Percentiles rank a stretch among this genome's conserved stretches.
These are phyloP conservation scores for Cairina moschata DNA, from an alignment of 2,113 vertebrate species.

Conservation along the genomic window DNA sequence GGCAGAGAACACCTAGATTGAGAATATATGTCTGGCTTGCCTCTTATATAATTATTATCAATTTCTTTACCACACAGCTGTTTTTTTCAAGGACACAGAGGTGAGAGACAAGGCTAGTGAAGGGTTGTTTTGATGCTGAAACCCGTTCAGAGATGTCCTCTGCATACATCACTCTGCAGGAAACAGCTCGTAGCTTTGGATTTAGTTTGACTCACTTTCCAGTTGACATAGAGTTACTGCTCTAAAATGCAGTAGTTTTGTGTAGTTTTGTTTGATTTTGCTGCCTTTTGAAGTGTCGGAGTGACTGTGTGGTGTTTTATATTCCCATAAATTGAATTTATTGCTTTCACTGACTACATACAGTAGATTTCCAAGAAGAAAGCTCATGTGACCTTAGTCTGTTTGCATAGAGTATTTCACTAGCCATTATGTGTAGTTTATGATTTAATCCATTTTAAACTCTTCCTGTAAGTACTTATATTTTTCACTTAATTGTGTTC, in stretches of 20 bases:
- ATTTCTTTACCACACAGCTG: background rate
- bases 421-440: conserved; percentile 17
- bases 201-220: background rate
- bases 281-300: background rate
- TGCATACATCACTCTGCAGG: background rate
- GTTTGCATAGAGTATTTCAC: background rate
- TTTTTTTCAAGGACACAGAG: background rate
- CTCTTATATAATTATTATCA: too few relatives aligned
- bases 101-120: background rate
- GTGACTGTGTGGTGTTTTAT: background rate
- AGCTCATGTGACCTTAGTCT: background rate
- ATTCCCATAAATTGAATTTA: conserved; percentile 20
- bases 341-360: background rate
- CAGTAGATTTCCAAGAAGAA: conserved; percentile 23
- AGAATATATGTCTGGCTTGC: background rate
- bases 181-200: background rate
- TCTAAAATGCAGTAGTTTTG: background rate
- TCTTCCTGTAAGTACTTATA: conserved; percentile 58
- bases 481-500: conserved; percentile 51
- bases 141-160: background rate
- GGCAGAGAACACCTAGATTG: background rate
- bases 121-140: background rate
- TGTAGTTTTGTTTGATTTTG: background rate
- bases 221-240: background rate
- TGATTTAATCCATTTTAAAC: conserved; percentile 52